These are phyloP conservation scores for Craniophora ligustri DNA, from an alignment of 2,888 invertebrate species.

Conservation along the genomic window DNA sequence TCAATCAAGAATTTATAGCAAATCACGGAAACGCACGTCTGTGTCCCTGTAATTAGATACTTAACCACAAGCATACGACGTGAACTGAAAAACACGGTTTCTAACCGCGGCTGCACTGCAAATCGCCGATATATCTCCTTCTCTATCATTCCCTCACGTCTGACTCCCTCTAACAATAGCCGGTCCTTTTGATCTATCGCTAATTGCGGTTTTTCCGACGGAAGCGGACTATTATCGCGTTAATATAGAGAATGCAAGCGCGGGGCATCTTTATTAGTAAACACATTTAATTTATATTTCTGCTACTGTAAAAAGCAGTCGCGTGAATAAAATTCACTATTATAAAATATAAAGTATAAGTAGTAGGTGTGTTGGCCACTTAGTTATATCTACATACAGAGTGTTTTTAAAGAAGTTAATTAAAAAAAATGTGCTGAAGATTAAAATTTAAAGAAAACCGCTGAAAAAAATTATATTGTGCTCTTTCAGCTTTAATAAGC, in stretches of 20 bases:
- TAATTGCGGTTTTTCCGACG: conserved; percentile 65
- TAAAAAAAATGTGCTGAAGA: too few relatives aligned
- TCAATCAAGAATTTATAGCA: too few relatives aligned
- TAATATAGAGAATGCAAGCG: conserved; percentile 51
- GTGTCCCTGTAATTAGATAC: conserved; percentile 23
- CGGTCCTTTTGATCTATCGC: conserved; percentile 58
- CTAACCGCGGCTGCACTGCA: conserved; percentile 24
- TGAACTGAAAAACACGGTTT: conserved; percentile 36
- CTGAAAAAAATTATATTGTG: too few relatives aligned
- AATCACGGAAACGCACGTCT: conserved; percentile 33
- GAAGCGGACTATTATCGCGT: conserved; percentile 59
- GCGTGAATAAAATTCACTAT: background rate
- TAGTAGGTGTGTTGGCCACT: too few relatives aligned
- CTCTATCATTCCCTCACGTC: conserved; percentile 1
- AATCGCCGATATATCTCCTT: conserved; percentile 2
- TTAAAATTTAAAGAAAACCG: too few relatives aligned
- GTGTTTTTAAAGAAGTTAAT: too few relatives aligned
- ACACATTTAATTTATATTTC: background rate
- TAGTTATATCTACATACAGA: too few relatives aligned
- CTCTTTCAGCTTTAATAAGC: too few relatives aligned
- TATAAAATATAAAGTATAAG: too few relatives aligned
- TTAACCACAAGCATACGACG: conserved; percentile 34
- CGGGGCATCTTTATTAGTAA: background rate
- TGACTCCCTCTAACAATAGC: conserved; percentile 21
- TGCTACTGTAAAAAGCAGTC: background rate